phyloP scores from a whole-genome alignment of 1,140 invertebrate species.

The Rhopalosiphum padi region DNA sequence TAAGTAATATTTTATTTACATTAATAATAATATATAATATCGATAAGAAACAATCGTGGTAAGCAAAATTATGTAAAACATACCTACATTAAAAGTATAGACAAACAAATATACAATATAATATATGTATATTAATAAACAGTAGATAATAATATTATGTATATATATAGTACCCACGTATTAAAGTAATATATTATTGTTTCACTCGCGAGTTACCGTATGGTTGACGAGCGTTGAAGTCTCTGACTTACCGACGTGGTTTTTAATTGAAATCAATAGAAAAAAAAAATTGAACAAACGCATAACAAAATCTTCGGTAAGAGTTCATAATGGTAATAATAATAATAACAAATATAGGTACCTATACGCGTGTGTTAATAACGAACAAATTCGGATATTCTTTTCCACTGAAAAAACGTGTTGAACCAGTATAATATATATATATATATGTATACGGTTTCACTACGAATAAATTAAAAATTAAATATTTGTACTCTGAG shows the following conservation, averaged over 20 bases:
- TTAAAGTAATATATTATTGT: not conserved
- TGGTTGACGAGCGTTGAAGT: slow-evolving; percentile 27
- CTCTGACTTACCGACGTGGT: not conserved
- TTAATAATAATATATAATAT: slow-evolving; percentile 1
- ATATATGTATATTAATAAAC: not conserved
- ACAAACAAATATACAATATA: not conserved
- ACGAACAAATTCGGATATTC: slow-evolving; percentile 25
- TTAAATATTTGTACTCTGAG: not conserved
- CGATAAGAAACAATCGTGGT: slow-evolving; percentile 20
- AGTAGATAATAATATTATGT: slow-evolving; percentile 14
- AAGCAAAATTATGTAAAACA: slow-evolving; percentile 31
- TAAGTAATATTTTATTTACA: slow-evolving; percentile 2
- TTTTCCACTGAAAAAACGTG: not conserved
- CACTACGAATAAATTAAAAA: not conserved
- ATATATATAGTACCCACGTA: not conserved
- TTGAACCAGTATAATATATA: not conserved
- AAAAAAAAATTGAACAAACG: not conserved
- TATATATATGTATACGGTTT: not conserved
- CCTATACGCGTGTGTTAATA: not conserved
- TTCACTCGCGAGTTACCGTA: not conserved
- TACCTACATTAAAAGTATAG: not conserved
- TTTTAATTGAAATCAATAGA: not conserved
- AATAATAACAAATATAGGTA: slow-evolving; percentile 21
- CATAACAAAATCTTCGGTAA: not conserved
- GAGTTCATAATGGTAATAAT: not conserved